These are phyloP conservation scores for Hyposmocoma kahamanoa DNA, from an alignment of 1,140 invertebrate genomes.

Conservation along the genomic window DNA sequence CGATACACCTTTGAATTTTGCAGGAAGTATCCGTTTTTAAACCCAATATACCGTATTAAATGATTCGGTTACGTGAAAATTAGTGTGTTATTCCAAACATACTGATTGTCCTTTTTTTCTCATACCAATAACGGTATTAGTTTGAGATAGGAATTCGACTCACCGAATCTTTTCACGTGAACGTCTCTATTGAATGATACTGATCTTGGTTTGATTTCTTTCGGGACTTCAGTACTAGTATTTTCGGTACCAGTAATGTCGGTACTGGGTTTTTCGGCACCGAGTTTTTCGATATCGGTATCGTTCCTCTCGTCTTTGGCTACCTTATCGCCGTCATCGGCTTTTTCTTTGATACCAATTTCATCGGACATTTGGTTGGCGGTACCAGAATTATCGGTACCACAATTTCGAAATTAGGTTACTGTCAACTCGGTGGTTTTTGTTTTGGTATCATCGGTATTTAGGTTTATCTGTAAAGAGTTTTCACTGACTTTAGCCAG, in stretches of 20 bases:
- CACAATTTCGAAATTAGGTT: constrained; percentile 29
- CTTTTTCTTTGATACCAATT: constrained; percentile 16
- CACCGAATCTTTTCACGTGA: constrained; percentile 90
- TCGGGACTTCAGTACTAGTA: constrained; percentile 54
- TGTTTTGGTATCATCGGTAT: constrained; percentile 47
- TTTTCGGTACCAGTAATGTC: constrained; percentile 27
- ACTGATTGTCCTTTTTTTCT: neutral
- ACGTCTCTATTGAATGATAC: constrained; percentile 93
- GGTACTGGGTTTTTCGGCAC: neutral
- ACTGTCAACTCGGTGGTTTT: constrained; percentile 46
- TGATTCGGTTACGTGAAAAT: no score
- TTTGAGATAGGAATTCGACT: constrained; percentile 51
- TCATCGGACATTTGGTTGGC: constrained; percentile 60
- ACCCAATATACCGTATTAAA: no score
- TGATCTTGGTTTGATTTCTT: constrained; percentile 59
- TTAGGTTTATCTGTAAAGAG: constrained; percentile 49
- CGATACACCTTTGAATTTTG: no score
- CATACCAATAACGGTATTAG: neutral
- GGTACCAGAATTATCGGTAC: constrained; percentile 55
- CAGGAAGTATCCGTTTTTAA: no score
- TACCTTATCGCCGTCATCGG: constrained; percentile 53
- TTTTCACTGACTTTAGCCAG: no score
- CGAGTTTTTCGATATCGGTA: constrained; percentile 22
- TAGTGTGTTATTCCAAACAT: neutral
- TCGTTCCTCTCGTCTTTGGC: constrained; percentile 27